Evolutionary conservation across 2,113 vertebrate genomes (phyloP).

Genomic region (Lipophrys pholis): DNA sequence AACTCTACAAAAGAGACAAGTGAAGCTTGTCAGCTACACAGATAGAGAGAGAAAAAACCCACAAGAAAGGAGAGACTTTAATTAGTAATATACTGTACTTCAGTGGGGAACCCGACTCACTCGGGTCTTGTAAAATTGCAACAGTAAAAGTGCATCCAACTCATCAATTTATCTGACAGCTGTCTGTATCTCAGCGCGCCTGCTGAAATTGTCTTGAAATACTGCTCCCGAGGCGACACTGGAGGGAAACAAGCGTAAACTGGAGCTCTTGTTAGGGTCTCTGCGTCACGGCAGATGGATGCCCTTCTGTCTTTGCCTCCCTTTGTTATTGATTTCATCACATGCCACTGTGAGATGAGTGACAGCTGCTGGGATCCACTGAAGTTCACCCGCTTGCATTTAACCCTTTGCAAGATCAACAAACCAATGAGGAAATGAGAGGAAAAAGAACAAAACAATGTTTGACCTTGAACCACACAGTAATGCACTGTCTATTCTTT

Average conservation of each 20-base stretch:
- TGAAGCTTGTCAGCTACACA: background rate
- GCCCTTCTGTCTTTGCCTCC: slow-evolving; percentile 6
- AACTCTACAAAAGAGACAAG: background rate
- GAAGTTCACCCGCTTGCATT: slow-evolving; percentile 1
- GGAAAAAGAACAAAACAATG: too few species aligned
- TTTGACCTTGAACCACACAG: too few species aligned
- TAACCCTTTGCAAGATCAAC: background rate
- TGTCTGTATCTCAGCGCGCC: slow-evolving; percentile 28
- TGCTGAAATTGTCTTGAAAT: slow-evolving; percentile 1
- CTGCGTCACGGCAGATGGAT: slow-evolving; percentile 5
- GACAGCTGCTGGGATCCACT: slow-evolving; percentile 33
- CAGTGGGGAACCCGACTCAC: background rate
- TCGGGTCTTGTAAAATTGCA: background rate
- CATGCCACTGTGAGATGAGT: slow-evolving; percentile 27
- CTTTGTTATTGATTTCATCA: slow-evolving; percentile 30
- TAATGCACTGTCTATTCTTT: background rate
- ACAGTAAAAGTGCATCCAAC: slow-evolving; percentile 19
- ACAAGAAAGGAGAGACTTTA: background rate
- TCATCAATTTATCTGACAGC: slow-evolving; percentile 25
- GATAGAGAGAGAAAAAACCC: background rate
- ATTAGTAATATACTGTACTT: background rate
- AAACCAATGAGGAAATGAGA: too few species aligned
- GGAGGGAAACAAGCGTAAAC: slow-evolving; percentile 8
- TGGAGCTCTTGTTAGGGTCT: slow-evolving; percentile 10
- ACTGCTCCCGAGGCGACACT: slow-evolving; percentile 1